Evolutionary conservation across 2,797 vertebrate genomes (phyloP), one percentile per base, ranked within the genome.

Genomic region (Halcyon badia): DNA sequence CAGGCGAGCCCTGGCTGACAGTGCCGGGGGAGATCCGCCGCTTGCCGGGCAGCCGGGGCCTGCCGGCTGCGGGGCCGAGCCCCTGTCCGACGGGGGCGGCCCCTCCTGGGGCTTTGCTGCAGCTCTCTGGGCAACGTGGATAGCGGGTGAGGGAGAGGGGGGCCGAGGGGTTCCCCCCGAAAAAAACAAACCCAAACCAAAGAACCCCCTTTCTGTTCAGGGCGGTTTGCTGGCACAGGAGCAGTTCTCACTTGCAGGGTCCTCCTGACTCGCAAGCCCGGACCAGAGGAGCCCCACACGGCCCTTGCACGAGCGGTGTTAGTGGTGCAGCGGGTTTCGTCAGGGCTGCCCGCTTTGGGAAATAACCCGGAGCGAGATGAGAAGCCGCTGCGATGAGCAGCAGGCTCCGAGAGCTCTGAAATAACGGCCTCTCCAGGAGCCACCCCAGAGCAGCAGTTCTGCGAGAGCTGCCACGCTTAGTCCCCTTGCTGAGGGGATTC

Each of bases 381-480:
- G 33, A 20, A 14, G 16, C 3, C 28, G 1, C 1, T 5, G 28
- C 3, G 2, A 52, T 26, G 28, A 52, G 17, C 31, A 14, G 39
- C 0, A 7, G n/a, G 28, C 5, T n/a, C 33, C 9, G 58, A n/a
- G 31, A 52, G 41, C 48, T 25, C 28, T 16, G 48, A 24, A 2
- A 5, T 19, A 4, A 5, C 37, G 28, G 14, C 20, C 31, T 9
- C 5, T 14, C 0, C 16, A 6, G 78, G 33, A 51, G 65, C 39
- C 2, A 0, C 31, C 28, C 31, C 5, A 5, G 15, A 33, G 72
- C 61, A 8, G 39, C n/a, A 15, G 42, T 14, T 58, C 14, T 6
- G 35, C n/a, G 0, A 4, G n/a, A 30, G 58, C 68, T 26, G 3
- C 64, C 31, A 13, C 14, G 0, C 25, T 3, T 8, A 4, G 15